phyloP scores from a whole-genome alignment of 2,113 vertebrate genomes.

The cattle (Bos taurus) region ARS-UCD2.0 NC_037357.1:128963501-128964000 shows the following conservation, averaged over 20 bases:
- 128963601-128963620: slow-evolving; percentile 39
- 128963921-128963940: not conserved
- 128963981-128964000: not conserved
- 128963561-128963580: slow-evolving; percentile 26
- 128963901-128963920: not conserved
- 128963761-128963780: not conserved
- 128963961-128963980: not conserved
- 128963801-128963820: not conserved
- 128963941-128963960: not conserved
- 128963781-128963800: not conserved
- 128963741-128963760: not conserved
- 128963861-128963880: not conserved
- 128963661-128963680: not conserved
- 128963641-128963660: slow-evolving; percentile 42
- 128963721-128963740: not conserved
- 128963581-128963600: slow-evolving; percentile 51
- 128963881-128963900: not conserved
- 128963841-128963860: not conserved
- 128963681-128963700: slow-evolving; percentile 8
- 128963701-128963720: not conserved
- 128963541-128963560: not conserved
- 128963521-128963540: slow-evolving; percentile 4
- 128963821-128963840: not conserved
- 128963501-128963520: not conserved
- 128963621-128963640: slow-evolving; percentile 25